Conservation (phyloP, 2,888 invertebrate species). For the Ochropacha duplaris region DNA sequence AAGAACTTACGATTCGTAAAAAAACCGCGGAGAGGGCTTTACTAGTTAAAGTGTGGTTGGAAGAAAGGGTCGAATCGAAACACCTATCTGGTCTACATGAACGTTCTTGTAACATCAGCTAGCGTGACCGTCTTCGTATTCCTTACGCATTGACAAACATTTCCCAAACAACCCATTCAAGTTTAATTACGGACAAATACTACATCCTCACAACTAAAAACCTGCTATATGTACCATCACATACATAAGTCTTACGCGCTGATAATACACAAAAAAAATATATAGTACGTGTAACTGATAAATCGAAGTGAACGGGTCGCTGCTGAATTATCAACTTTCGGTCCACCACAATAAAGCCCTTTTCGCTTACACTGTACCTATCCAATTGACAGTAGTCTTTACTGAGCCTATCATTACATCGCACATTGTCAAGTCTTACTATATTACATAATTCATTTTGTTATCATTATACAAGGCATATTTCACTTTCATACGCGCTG, state of each 20-base stretch:
- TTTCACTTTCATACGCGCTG: conserved; percentile 60
- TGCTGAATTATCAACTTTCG: conserved; percentile 7
- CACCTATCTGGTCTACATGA: conserved; percentile 10
- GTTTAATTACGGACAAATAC: background rate
- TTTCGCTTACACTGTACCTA: conserved; percentile 50
- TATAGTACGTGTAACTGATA: conserved; percentile 7
- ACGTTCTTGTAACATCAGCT: background rate
- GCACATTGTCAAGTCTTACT: conserved; percentile 74
- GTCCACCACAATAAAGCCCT: conserved; percentile 59
- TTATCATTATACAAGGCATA: conserved; percentile 81
- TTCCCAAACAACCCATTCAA: background rate
- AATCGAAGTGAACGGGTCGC: conserved; percentile 16
- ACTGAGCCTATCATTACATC: conserved; percentile 56
- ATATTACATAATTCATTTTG: conserved; percentile 78
- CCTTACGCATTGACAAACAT: background rate
- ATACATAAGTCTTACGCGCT: background rate
- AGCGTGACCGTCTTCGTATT: background rate
- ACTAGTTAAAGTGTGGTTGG: conserved; percentile 28
- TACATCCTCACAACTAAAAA: background rate
- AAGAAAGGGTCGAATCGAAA: conserved; percentile 15
- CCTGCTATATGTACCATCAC: background rate
- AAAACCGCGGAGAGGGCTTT: conserved; percentile 58
- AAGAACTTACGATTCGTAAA: conserved; percentile 75
- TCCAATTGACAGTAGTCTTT: conserved; percentile 68
- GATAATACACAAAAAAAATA: background rate